Base-by-base conservation (phyloP, 2,797 vertebrate species). In the Propithecus perrieri region DNA sequence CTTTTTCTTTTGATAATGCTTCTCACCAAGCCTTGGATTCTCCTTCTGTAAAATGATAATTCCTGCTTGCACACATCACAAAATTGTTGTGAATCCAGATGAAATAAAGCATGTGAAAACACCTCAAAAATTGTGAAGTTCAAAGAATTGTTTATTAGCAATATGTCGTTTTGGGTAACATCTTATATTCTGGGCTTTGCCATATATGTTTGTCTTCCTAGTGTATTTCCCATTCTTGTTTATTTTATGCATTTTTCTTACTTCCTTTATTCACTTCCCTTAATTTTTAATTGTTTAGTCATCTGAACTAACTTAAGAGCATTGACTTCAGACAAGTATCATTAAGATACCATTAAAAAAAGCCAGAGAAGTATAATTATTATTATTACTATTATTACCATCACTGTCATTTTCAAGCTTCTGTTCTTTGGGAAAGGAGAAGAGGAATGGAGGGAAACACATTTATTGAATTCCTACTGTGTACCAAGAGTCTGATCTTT, bases 1-100 rank as follows among this genome's bases (percentile, higher is more conserved):
- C 15, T 67, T 94, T 97, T 89, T 46, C 18, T 89, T 80, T 91
- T 22, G 4, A 14, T 93, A 76, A 65, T 87, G 35, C 48, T 75
- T 92, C 76, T 93, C 13, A 50, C 18, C 46, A 92, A 92, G 22
- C 22, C 48, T 86, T 76, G 57, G 7, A 67, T 91, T 93, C 48
- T 88, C 24, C 71, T 80, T 72, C 46, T 93, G 4, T 94, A 53
- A 94, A 89, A 83, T 89, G 63, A 11, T 67, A 50, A 91, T 67
- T 46, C 26, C 26, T 89, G 28, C 35, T 30, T 83, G 30, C 83
- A 28, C 11, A 55, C 14, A 48, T 86, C 18, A 13, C 26, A 76
- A 84, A 63, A 69, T 87, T 41, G 5, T 85, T 85, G 4, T 43
- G 85, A 81, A 55, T 7, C 85, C 69, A 69, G 3, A 35, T 96